A percentile compares a stretch with the other conserved stretches of the same genome.
phyloP scores from a whole-genome alignment of 2,888 invertebrate species.

The Tetheella fluctuosa region DNA sequence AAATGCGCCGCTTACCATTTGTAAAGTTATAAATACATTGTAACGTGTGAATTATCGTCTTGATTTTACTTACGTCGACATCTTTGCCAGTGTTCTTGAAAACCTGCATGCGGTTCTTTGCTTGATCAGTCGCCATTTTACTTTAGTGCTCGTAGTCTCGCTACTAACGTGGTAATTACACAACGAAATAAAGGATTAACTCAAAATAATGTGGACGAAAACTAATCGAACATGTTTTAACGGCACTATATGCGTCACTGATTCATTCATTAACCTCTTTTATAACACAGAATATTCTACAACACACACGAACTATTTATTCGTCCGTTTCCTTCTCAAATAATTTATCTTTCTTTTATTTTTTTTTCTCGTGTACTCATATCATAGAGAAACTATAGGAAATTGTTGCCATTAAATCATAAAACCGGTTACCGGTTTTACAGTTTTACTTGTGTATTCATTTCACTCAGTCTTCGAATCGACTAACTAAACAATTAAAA shows the following conservation, averaged over 20 bases:
- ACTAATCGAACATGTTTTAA: constrained; percentile 78
- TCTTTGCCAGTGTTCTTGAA: constrained; percentile 99
- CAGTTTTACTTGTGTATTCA: too few species aligned
- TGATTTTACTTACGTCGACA: constrained; percentile 93
- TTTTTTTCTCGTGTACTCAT: constrained; percentile 28
- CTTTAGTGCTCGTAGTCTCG: constrained; percentile 68
- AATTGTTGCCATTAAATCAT: constrained; percentile 9
- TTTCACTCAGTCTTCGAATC: neutral
- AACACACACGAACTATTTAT: constrained; percentile 62
- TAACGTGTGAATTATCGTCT: constrained; percentile 19
- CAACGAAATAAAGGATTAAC: constrained; percentile 75
- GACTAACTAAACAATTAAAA: constrained; percentile 12
- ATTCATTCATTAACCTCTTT: constrained; percentile 68
- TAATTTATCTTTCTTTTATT: constrained; percentile 56
- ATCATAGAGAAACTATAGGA: constrained; percentile 48
- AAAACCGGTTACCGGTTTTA: neutral
- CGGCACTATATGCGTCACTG: constrained; percentile 66
- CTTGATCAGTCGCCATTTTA: constrained; percentile 91
- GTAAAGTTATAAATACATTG: constrained; percentile 17
- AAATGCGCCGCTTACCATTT: constrained; percentile 23
- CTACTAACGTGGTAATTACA: constrained; percentile 67
- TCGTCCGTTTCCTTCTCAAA: constrained; percentile 67
- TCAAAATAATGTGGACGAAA: constrained; percentile 63
- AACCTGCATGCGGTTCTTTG: constrained; percentile 94
- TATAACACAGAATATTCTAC: constrained; percentile 67